These are phyloP conservation scores for Diadegma fenestrale DNA, from an alignment of 2,888 invertebrate species.

Conservation along the genomic window DNA sequence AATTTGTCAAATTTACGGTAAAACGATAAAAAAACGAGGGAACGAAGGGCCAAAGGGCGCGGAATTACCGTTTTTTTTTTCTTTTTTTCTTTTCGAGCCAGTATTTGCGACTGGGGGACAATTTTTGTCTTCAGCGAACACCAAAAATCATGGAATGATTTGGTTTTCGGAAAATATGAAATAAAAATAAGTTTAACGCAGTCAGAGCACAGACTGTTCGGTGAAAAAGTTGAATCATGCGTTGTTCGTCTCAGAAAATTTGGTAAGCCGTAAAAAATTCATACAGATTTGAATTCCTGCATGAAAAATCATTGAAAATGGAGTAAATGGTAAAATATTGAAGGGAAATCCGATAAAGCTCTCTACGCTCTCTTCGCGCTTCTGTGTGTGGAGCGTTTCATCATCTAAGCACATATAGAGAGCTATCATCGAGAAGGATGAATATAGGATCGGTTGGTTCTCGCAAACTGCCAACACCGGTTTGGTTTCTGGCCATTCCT, in stretches of 20 bases:
- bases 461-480: constrained; percentile 49
- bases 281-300: not conserved
- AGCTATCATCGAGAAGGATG: constrained; percentile 52
- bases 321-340: not conserved
- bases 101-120: too few species aligned
- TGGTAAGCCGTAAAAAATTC: not conserved
- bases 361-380: constrained; percentile 6
- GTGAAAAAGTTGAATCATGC: not conserved
- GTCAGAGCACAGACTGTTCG: not conserved
- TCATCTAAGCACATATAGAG: constrained; percentile 43
- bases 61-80: too few species aligned
- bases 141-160: not conserved
- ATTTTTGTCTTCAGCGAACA: too few species aligned
- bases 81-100: too few species aligned
- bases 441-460: constrained; percentile 26
- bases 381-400: constrained; percentile 8
- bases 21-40: too few species aligned
- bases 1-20: too few species aligned
- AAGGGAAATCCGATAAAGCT: constrained; percentile 13
- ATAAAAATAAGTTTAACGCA: not conserved
- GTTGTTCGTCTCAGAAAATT: not conserved
- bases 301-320: not conserved
- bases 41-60: too few species aligned
- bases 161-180: not conserved
- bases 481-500: constrained; percentile 54